phyloP scores from a whole-genome alignment of 2,113 vertebrate genomes.

The Peucedramus taeniatus region DNA sequence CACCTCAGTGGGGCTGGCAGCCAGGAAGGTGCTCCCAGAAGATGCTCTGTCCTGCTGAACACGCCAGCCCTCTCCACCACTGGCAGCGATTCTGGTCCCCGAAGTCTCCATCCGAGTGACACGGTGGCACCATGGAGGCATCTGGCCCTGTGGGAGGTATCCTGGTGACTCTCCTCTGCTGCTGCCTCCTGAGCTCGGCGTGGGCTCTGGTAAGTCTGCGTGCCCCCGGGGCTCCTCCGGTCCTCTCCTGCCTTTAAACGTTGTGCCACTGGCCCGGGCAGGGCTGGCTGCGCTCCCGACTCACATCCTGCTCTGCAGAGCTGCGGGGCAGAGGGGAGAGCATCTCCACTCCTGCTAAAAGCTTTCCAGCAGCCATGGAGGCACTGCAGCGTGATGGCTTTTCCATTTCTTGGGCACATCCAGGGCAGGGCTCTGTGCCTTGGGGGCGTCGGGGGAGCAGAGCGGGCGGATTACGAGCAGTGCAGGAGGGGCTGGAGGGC shows the following conservation, averaged over 20 bases:
- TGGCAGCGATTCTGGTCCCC: background rate
- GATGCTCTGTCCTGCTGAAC: background rate
- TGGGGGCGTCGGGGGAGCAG: accelerated
- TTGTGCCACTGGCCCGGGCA: accelerated
- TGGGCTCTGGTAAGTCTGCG: slow-evolving; percentile 44
- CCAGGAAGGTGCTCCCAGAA: background rate
- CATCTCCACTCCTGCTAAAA: background rate
- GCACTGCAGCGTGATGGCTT: accelerated
- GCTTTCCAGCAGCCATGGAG: background rate
- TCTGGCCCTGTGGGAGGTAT: background rate
- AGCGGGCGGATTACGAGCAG: accelerated
- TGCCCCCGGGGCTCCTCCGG: background rate
- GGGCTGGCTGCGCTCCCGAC: background rate
- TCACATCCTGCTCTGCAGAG: accelerated
- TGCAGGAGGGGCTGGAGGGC: background rate
- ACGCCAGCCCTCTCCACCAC: background rate
- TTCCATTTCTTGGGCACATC: background rate
- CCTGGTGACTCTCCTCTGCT: background rate
- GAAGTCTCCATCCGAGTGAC: background rate
- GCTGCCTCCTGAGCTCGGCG: background rate
- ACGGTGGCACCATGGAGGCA: background rate
- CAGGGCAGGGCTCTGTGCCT: background rate
- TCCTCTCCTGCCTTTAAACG: background rate
- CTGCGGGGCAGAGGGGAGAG: background rate
- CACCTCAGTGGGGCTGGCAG: background rate